These are phyloP conservation scores for Protophormia terraenovae DNA, from an alignment of 2,888 invertebrate genomes.

Conservation along the genomic window DNA sequence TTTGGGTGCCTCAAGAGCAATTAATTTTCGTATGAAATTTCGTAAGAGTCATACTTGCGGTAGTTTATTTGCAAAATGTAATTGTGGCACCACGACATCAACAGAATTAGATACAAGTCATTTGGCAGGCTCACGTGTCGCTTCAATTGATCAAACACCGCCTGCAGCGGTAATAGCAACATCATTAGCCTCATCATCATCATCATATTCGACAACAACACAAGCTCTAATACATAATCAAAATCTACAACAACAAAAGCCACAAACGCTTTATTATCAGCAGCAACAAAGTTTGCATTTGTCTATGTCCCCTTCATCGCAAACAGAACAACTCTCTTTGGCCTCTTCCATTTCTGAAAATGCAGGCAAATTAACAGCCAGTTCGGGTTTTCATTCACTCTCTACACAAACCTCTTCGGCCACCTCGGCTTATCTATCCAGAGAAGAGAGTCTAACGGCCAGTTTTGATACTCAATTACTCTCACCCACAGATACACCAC, in stretches of 20 bases:
- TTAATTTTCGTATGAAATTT: constrained; percentile 73
- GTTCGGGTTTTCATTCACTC: constrained; percentile 70
- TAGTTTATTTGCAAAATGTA: constrained; percentile 78
- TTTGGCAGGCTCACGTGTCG: constrained; percentile 52
- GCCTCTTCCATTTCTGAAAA: constrained; percentile 61
- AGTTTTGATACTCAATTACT: constrained; percentile 67
- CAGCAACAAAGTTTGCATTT: constrained; percentile 41
- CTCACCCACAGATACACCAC: constrained; percentile 50
- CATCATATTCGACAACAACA: constrained; percentile 37
- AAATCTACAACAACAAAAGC: constrained; percentile 33
- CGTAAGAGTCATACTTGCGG: constrained; percentile 78
- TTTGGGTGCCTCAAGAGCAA: constrained; percentile 68
- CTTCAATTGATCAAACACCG: constrained; percentile 42
- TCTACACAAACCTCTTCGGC: constrained; percentile 70
- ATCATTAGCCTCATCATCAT: neutral
- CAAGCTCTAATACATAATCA: constrained; percentile 48
- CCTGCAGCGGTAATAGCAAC: constrained; percentile 6
- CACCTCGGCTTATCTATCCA: constrained; percentile 70
- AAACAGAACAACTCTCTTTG: constrained; percentile 59
- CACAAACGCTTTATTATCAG: constrained; percentile 4
- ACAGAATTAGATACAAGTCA: constrained; percentile 47
- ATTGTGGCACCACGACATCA: constrained; percentile 70
- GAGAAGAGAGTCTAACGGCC: constrained; percentile 69
- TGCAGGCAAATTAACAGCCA: constrained; percentile 45
- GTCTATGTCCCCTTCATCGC: constrained; percentile 66